Evolutionary conservation across 2,797 vertebrate species (phyloP), one percentile per base, ranked within the genome.

Genomic region (Toxotes lorentzi): DNA sequence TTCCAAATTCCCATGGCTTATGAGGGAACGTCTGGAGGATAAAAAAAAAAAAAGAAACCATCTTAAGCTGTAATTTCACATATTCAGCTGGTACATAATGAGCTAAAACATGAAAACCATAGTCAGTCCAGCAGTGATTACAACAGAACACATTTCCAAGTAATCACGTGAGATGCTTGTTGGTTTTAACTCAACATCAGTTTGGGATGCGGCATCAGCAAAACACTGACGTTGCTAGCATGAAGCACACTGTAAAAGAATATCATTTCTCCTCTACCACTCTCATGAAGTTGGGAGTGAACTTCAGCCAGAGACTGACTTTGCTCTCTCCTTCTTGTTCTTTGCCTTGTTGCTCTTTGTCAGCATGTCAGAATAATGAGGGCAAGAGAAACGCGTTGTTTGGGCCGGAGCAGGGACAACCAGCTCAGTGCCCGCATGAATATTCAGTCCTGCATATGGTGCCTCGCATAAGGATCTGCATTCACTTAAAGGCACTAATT

Each of bases 361-460:
- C 91, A 94, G 87, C 73, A 5, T 67, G 81, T 94, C 91, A 90
- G 91, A 90, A 94, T 94, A 94, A 95, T 94, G 93, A 94, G 93
- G 92, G 78, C 85, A 65, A 61, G 67, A 84, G 81, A 87, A 88
- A 74, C 35, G 65, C 79, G 72, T 79, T 69, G 51, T 87, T 91
- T 61, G 82, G 85, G 81, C 83, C 73, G 4, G 76, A 82, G 86
- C 66, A 9, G 82, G 80, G 84, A 85, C 82, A 76, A 76, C 75
- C 71, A 54, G 79, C 88, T 82, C 75, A 34, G 78, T 4, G 76
- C 54, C 85, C 41, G 32, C 90, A 95, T 95, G 93, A 94, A 95
- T 95, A 95, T 95, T 95, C 92, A 95, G 83, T 21, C 71, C 78
- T 43, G 81, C 94, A 95, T 94, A 94, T 95, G 94, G 93, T 51